Evolutionary conservation across 1,140 invertebrate species (phyloP).

Genomic region (Lepidurus packardi): DNA sequence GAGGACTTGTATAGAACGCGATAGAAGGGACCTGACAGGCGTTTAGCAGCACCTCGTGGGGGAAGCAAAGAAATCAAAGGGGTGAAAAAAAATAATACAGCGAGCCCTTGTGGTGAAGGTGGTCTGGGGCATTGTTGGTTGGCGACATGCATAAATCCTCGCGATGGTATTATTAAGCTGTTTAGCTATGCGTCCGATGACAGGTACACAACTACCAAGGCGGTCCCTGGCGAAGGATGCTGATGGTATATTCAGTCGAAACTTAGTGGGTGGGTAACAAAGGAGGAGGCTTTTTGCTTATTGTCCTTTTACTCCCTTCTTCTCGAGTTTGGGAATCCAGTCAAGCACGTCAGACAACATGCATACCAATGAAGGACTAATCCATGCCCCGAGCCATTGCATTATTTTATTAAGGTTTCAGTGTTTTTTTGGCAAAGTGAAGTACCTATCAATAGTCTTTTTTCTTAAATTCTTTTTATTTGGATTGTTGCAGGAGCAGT

Average conservation of each 20-base stretch:
- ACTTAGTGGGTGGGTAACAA: constrained; percentile 18
- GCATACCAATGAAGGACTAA: neutral
- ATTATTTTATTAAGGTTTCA: neutral
- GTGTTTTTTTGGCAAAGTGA: neutral
- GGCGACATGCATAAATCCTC: constrained; percentile 21
- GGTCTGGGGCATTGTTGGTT: neutral
- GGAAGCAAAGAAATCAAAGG: neutral
- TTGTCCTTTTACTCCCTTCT: neutral
- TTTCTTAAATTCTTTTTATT: neutral
- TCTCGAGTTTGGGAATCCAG: neutral
- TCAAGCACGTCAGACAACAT: neutral
- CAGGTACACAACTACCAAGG: constrained; percentile 21
- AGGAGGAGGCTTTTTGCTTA: neutral
- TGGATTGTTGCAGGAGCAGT: neutral
- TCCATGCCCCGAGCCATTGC: neutral
- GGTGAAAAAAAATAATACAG: neutral
- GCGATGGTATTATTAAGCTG: neutral
- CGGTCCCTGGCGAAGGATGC: neutral
- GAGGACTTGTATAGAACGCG: neutral
- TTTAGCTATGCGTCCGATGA: neutral
- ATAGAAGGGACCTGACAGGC: neutral
- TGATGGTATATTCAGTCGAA: neutral
- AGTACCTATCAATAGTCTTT: too few species aligned
- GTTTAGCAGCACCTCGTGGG: neutral
- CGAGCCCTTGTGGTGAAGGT: neutral